These are phyloP conservation scores for Galago senegalensis DNA, from an alignment of 2,797 vertebrate genomes.

Conservation along the genomic window DNA sequence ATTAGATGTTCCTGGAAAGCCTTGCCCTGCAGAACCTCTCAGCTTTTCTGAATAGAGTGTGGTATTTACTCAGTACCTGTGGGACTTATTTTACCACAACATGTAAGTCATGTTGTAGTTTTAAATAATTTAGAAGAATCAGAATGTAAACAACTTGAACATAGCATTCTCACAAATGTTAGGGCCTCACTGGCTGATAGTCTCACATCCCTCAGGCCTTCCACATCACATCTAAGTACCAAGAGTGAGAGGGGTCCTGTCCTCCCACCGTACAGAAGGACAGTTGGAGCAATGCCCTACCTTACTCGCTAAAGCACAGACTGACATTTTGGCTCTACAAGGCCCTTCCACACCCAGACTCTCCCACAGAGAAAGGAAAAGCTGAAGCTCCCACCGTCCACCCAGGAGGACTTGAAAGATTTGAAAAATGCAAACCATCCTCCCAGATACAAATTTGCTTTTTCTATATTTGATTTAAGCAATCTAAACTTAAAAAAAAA, in stretches of 20 bases:
- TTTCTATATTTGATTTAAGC: constrained; percentile 69
- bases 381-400: background rate
- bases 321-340: background rate
- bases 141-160: constrained; percentile 19
- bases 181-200: background rate
- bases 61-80: background rate
- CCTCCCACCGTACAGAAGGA: background rate
- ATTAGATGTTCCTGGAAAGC: background rate
- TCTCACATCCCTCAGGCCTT: background rate
- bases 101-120: background rate
- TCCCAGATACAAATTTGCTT: constrained; percentile 66
- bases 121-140: constrained; percentile 57
- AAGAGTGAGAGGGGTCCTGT: no score
- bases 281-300: no score
- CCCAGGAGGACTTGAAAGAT: constrained; percentile 47
- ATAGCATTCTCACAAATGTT: background rate
- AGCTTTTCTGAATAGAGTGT: background rate
- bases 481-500: constrained; percentile 36
- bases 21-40: background rate
- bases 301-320: background rate
- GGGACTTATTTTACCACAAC: background rate
- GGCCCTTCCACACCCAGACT: background rate
- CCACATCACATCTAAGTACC: background rate
- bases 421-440: constrained; percentile 13
- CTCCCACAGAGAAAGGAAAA: constrained; percentile 17